Base-by-base conservation (phyloP, 2,113 vertebrate species). In the Cyrtonyx montezumae region DNA sequence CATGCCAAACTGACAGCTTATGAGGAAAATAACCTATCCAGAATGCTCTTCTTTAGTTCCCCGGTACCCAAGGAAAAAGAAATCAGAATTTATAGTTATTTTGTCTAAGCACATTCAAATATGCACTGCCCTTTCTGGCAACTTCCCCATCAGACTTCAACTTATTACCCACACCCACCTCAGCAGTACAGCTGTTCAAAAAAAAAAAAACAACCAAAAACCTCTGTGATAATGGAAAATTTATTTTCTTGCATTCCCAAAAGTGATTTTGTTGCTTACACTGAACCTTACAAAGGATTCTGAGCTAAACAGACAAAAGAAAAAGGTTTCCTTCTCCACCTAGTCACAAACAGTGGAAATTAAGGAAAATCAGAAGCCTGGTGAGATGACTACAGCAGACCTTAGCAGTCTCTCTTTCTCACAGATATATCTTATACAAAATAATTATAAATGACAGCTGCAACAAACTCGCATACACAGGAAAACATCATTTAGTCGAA, bases 181-280 rank as follows among this genome's bases (percentile, higher is more conserved):
- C 62, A 71, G 43, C 40, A 86, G 9, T 56, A 90, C 61, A 96
- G 76, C 69, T 88, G 62, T 61, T 90, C 62, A 68, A 78, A 84
- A 88, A 40, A 40, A 40, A 40, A 11, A 40, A 48, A 58, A 16
- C 37, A 37, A 37, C 7, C 7, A 37, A 37, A 37, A 37, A 37
- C 37, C 7, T 71, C 92, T 70, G 71, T 67, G 75, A 42, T 42
- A 84, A 71, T 22, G 4, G 79, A 90, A 94, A 67, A 71, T 1
- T 9, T 34, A 37, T 68, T 93, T 94, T 80, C 26, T 88, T 75
- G 82, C 43, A 79, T 88, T 88, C 49, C 87, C 26, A 66, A 42
- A 79, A 84, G 26, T 23, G 21, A 48, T 69, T 87, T 86, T 14
- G 9, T 86, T 68, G 66, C 30, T 71, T 61, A 34, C 71, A 45